Conservation (phyloP, 2,888 invertebrate genomes). For the Girardia tigrina region DNA sequence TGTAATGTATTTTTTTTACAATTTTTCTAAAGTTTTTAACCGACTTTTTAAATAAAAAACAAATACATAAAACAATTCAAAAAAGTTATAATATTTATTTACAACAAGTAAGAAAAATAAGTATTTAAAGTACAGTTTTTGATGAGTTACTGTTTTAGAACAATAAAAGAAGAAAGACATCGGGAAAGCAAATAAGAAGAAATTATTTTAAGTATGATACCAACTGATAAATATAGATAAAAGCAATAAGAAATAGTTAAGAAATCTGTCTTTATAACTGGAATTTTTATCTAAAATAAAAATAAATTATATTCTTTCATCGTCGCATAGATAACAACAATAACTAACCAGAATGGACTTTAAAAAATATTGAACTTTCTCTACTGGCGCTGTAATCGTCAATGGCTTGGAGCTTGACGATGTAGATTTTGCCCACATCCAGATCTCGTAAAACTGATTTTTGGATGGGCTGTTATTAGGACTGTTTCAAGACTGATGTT, state of each 20-base stretch:
- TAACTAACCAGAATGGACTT: not conserved
- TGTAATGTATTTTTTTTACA: too few species aligned
- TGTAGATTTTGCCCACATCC: not conserved
- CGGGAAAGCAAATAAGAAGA: not conserved
- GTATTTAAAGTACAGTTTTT: not conserved
- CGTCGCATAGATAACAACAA: not conserved
- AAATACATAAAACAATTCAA: too few species aligned
- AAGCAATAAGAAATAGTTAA: not conserved
- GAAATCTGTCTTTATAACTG: not conserved
- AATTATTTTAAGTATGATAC: not conserved
- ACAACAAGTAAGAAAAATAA: not conserved
- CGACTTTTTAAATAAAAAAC: too few species aligned
- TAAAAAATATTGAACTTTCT: conserved; percentile 23
- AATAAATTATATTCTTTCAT: too few species aligned
- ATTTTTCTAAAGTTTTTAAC: too few species aligned
- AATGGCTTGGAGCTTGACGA: not conserved
- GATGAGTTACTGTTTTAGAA: not conserved
- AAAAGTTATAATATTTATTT: not conserved
- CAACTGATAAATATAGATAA: not conserved
- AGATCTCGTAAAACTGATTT: not conserved
- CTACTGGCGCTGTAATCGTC: not conserved
- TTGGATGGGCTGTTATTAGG: not conserved
- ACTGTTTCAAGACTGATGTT: too few species aligned
- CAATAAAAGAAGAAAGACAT: not conserved
- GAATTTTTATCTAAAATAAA: conserved; percentile 2